These are phyloP conservation scores for Apoda limacodes DNA, from an alignment of 2,888 invertebrate genomes.

Conservation along the genomic window DNA sequence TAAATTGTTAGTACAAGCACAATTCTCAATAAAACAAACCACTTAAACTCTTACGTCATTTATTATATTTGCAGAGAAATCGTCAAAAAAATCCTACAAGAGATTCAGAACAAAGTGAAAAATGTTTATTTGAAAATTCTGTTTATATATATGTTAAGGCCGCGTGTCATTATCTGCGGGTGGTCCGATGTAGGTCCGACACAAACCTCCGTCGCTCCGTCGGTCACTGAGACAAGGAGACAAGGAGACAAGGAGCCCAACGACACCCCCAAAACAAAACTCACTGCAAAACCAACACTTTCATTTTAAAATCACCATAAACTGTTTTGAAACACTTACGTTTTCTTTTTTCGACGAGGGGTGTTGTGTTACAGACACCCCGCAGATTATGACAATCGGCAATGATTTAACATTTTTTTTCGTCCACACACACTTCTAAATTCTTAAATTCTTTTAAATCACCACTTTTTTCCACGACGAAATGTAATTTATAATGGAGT, in stretches of 20 bases:
- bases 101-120: background rate
- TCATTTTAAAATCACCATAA: slow-evolving; percentile 8
- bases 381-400: slow-evolving; percentile 58
- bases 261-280: slow-evolving; percentile 11
- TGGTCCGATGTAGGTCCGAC: slow-evolving; percentile 26
- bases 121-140: slow-evolving; percentile 3
- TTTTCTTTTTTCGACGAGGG: slow-evolving; percentile 15
- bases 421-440: too few relatives aligned
- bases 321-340: slow-evolving; percentile 2
- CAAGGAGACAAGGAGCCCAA: slow-evolving; percentile 1
- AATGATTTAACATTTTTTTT: too few relatives aligned
- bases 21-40: too few relatives aligned
- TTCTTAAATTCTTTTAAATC: too few relatives aligned
- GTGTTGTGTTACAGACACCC: slow-evolving; percentile 30
- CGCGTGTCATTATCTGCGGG: slow-evolving; percentile 57
- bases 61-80: background rate
- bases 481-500: too few relatives aligned
- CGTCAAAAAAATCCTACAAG: slow-evolving; percentile 8
- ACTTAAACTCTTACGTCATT: slow-evolving; percentile 1
- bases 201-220: slow-evolving; percentile 19
- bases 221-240: slow-evolving; percentile 10
- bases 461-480: too few relatives aligned
- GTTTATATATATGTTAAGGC: slow-evolving; percentile 27
- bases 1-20: too few relatives aligned
- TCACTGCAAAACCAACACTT: slow-evolving; percentile 26